Base-by-base conservation (phyloP, 2,888 invertebrate species). In the Imbricaverruca yamaguchii region DNA sequence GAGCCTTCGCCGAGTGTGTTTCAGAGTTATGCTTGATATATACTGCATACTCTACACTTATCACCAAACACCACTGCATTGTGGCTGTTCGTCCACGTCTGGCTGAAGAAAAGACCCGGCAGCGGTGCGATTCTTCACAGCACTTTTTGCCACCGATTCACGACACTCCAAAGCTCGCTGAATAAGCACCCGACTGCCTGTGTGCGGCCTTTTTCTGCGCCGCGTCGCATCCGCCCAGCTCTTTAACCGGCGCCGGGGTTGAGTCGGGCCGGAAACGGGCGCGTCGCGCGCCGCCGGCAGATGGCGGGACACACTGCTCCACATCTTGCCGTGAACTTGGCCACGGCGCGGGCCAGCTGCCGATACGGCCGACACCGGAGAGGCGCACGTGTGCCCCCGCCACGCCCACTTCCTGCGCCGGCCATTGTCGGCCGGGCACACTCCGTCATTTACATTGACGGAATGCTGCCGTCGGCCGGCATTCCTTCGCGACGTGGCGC, bases 381-480 rank as follows among this genome's bases (percentile, higher is more conserved):
- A 15, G 18, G 74, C 7, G 53, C 74, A 69, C 74, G 74, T 55
- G 74, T 39, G 69, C 25, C 53, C 9, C 74, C 21, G 74, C 18
- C 1, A 18, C 74, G 21, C 74, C 74, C 74, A 74, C 74, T 74
- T 74, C 74, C 74, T 74, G 65, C 18, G 55, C 74, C 11, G 6
- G 74, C 55, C 53, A 59, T 13, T 13, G 59, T 13, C 59, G 59
- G 53, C 55, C 55, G 21, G 39, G 39, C 39, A 39, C 39, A 39
- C 39, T 39, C 53, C 55, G 74, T 9, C 74, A 74, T 55, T 55
- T 21, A 74, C 74, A 74, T 55, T 3, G 53, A 15, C 18, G 74
- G 74, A 74, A 74, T 74, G 74, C 74, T 53, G 74, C 74, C 74
- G 74, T 23, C 21, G 69, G 61, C 61, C 18, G 61, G 39, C 39